Evolutionary conservation across 2,888 invertebrate genomes (phyloP).

Genomic region (Argyresthia goedartella): DNA sequence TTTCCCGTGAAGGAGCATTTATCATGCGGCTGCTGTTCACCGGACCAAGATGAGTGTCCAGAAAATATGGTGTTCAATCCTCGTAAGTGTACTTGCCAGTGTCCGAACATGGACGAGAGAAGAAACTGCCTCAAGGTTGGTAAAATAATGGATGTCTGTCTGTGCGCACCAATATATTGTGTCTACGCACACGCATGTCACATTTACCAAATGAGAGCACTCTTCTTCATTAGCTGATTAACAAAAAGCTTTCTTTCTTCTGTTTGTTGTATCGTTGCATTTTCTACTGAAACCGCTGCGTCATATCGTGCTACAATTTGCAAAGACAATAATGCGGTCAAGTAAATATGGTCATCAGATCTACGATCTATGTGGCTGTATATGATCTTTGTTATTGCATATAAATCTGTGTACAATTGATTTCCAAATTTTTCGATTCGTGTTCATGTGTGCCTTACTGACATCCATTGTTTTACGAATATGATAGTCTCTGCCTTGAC

Average conservation of each 20-base stretch:
- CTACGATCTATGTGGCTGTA: constrained; percentile 12
- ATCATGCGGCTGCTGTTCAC: constrained; percentile 46
- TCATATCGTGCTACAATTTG: neutral
- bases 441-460: constrained; percentile 19
- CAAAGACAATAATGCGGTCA: constrained; percentile 13
- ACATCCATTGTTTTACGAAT: constrained; percentile 54
- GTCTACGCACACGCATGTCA: constrained; percentile 2
- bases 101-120: constrained; percentile 52
- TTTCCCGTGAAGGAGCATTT: constrained; percentile 51
- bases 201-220: neutral
- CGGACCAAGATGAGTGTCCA: constrained; percentile 33
- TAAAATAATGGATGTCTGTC: constrained; percentile 61
- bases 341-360: constrained; percentile 14
- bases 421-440: too few species aligned
- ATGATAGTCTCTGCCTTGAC: neutral
- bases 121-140: constrained; percentile 58
- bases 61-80: constrained; percentile 46
- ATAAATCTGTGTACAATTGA: too few species aligned
- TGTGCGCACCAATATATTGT: constrained; percentile 21
- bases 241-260: neutral
- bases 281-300: neutral
- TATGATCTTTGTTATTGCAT: neutral
- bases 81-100: constrained; percentile 66
- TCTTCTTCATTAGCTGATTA: neutral
- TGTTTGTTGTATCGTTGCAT: neutral